Evolutionary conservation across 2,888 invertebrate genomes (phyloP).

Genomic region (Trachelus iudaicus): DNA sequence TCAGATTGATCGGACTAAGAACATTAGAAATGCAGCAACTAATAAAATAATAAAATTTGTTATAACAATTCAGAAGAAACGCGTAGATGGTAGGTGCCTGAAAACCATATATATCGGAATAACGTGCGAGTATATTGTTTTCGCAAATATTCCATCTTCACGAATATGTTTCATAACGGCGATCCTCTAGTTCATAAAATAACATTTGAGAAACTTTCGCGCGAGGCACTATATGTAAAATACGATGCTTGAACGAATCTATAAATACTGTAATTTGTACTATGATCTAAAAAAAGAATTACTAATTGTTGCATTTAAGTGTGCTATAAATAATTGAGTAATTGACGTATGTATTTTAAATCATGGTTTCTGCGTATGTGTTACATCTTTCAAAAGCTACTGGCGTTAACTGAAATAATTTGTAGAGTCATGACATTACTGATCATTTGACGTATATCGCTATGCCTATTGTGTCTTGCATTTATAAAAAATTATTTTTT

Average conservation of each 20-base stretch:
- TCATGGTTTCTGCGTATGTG: not conserved
- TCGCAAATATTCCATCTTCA: not conserved
- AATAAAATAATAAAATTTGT: not conserved
- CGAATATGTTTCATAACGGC: not conserved
- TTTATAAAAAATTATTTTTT: not conserved
- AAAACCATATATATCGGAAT: not conserved
- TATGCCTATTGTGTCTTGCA: not conserved
- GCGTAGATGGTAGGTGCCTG: not conserved
- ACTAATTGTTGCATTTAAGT: not conserved
- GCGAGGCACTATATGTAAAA: not conserved
- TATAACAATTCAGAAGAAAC: not conserved
- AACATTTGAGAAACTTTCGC: not conserved
- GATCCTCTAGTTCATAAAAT: not conserved
- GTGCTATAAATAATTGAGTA: not conserved
- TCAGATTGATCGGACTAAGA: not conserved
- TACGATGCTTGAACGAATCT: constrained; percentile 9
- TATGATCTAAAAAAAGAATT: constrained; percentile 6
- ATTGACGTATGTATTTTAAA: not conserved
- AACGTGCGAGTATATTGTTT: not conserved
- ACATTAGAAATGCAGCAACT: not conserved
- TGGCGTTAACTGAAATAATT: not conserved
- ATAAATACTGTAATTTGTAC: constrained; percentile 5
- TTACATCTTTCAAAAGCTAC: not conserved
- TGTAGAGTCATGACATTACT: too few relatives aligned
- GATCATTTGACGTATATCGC: not conserved